Percentiles rank a stretch among this genome's conserved stretches.
Evolutionary conservation across 2,113 vertebrate species (phyloP).

Genomic region (Hemicordylus capensis): DNA sequence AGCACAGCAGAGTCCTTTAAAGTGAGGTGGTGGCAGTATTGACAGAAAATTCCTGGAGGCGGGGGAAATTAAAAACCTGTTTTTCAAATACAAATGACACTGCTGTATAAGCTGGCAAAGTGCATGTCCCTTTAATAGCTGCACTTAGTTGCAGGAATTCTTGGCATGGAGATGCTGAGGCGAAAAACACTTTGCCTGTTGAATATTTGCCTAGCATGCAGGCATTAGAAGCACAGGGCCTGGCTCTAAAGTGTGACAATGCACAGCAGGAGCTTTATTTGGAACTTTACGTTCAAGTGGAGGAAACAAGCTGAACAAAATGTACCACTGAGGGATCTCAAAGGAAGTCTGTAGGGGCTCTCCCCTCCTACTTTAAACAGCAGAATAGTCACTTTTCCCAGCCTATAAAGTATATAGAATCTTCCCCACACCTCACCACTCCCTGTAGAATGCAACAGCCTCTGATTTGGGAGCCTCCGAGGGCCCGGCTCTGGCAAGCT

Average conservation of each 20-base stretch:
- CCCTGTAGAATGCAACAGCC: constrained; percentile 28
- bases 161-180: neutral
- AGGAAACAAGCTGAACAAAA: constrained; percentile 43
- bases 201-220: neutral
- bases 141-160: neutral
- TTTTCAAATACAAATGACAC: neutral
- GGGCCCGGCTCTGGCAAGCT: constrained; percentile 44
- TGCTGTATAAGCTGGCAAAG: neutral
- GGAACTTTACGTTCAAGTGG: constrained; percentile 36
- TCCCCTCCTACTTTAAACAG: neutral
- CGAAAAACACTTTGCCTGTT: neutral
- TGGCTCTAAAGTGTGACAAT: neutral
- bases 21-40: neutral
- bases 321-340: constrained; percentile 35
- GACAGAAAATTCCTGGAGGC: neutral
- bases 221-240: constrained; percentile 16
- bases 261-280: neutral
- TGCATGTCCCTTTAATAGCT: neutral
- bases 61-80: neutral
- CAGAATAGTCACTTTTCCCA: constrained; percentile 40
- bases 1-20: neutral
- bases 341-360: constrained; percentile 38
- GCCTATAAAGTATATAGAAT: constrained; percentile 40
- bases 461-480: constrained; percentile 38
- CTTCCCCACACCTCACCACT: constrained; percentile 35